Base-by-base conservation (phyloP, 2,797 vertebrate genomes). In the Falco concolor region DNA sequence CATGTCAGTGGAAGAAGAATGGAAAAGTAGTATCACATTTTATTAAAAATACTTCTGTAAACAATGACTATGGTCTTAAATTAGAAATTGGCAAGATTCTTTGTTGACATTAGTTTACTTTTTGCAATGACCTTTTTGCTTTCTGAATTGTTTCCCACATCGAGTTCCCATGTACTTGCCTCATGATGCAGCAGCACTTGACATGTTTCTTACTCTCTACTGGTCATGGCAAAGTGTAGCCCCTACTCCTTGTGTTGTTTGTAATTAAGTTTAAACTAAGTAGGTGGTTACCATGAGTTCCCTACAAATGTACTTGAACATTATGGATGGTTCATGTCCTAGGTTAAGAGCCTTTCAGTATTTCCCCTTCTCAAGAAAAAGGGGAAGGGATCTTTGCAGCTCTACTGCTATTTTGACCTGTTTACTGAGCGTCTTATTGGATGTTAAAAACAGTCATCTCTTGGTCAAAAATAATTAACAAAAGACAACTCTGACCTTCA, bases 71-170 rank as follows among this genome's bases (percentile, higher is more conserved):
- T 72, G 45, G 10, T 95, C 93, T 85, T 94, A 97, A 96, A 85
- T 96, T 95, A 93, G 97, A 92, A 94, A 77, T 84, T 92, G 87
- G 93, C 57, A 67, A 52, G 80, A 81, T 89, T 94, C 81, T 95
- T 97, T 97, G 92, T 96, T 95, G 86, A 92, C 56, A 30, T 70
- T 91, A 94, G 77, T 96, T 95, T 95, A 93, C 84, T 81, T 94
- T 95, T 74, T 84, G 13, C 15, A 49, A 25, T 96, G 97, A 97
- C 97, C 96, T 97, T 94, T 97, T 93, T 90, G 87, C 90, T 96
- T 97, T 97, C 75, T 79, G 82, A 91, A 84, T 92, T 84, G 56
- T 95, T 98, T 97, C 90, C 92, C 95, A 97, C 96, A 91, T 82
- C 75, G 30, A 70, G 65, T 95, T 97, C 94, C 61, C 74, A 80